phyloP scores from a whole-genome alignment of 2,888 invertebrate species.

The Pilophorus perplexus region DNA sequence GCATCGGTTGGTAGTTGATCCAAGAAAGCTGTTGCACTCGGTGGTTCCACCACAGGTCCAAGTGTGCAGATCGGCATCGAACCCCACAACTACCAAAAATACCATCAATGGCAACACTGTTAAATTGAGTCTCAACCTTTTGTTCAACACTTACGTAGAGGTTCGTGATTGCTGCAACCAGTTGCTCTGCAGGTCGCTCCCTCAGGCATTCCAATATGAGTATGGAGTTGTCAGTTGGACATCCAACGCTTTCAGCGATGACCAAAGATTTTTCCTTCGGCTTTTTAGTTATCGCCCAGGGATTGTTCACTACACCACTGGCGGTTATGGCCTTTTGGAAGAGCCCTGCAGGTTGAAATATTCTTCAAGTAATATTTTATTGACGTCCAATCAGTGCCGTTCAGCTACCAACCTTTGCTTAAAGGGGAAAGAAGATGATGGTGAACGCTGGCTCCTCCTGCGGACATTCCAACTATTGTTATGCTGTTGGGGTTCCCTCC shows the following conservation, averaged over 20 bases:
- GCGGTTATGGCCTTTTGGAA: conserved; percentile 65
- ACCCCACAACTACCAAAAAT: too few relatives aligned
- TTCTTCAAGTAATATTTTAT: too few relatives aligned
- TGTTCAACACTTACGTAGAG: too few relatives aligned
- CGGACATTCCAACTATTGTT: conserved; percentile 61
- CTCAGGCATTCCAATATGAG: conserved; percentile 65
- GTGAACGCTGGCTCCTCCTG: conserved; percentile 58
- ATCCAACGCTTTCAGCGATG: conserved; percentile 64
- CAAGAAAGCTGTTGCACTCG: conserved; percentile 39
- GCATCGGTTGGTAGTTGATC: conserved; percentile 27
- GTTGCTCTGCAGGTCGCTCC: conserved; percentile 56
- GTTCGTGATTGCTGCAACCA: neutral
- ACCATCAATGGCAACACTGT: too few relatives aligned
- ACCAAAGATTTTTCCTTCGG: conserved; percentile 62
- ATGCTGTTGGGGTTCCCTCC: conserved; percentile 63
- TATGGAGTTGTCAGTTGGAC: conserved; percentile 57
- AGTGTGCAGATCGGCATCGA: neutral
- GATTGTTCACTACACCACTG: conserved; percentile 66
- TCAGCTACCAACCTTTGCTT: conserved; percentile 36
- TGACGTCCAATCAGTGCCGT: too few relatives aligned
- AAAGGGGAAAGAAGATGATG: conserved; percentile 64
- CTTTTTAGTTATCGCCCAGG: conserved; percentile 61
- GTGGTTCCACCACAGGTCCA: conserved; percentile 63
- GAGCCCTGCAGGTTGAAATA: conserved; percentile 50
- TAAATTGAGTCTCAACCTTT: too few relatives aligned